phyloP scores from a whole-genome alignment of 1,140 invertebrate genomes.

The Dendroctonus valens region DNA sequence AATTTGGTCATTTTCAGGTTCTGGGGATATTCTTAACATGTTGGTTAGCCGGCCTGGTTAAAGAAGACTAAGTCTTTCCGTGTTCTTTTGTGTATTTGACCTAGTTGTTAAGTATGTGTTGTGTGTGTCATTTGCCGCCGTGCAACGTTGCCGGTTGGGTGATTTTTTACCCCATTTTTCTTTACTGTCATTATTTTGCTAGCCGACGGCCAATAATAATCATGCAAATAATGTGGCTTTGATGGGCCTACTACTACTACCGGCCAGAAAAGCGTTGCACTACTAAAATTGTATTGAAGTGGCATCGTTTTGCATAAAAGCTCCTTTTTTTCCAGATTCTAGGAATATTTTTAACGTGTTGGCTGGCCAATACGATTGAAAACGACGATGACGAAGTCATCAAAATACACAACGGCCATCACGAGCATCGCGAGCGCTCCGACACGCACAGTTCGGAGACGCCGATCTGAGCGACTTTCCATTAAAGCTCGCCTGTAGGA shows the following conservation, averaged over 20 bases:
- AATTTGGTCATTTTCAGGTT: slow-evolving; percentile 53
- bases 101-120: background rate
- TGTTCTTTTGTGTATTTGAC: no score
- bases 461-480: slow-evolving; percentile 5
- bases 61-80: slow-evolving; percentile 22
- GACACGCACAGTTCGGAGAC: slow-evolving; percentile 24
- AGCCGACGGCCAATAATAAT: no score
- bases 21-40: slow-evolving; percentile 61
- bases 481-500: background rate
- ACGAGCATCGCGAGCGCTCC: slow-evolving; percentile 23
- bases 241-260: no score
- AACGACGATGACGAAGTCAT: slow-evolving; percentile 31
- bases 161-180: no score
- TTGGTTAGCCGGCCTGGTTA: slow-evolving; percentile 53
- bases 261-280: no score
- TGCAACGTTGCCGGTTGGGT: no score
- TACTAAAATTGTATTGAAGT: no score
- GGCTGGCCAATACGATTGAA: slow-evolving; percentile 30
- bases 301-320: slow-evolving; percentile 8
- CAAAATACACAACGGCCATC: slow-evolving; percentile 32
- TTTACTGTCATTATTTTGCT: no score
- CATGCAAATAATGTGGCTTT: no score
- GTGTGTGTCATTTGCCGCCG: slow-evolving; percentile 2
- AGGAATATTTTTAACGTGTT: slow-evolving; percentile 35
- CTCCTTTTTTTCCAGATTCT: slow-evolving; percentile 26